Percentiles rank a stretch among this genome's conserved stretches.
These are phyloP conservation scores for Misgurnus anguillicaudatus DNA, from an alignment of 2,113 vertebrate genomes.

Conservation along the genomic window DNA sequence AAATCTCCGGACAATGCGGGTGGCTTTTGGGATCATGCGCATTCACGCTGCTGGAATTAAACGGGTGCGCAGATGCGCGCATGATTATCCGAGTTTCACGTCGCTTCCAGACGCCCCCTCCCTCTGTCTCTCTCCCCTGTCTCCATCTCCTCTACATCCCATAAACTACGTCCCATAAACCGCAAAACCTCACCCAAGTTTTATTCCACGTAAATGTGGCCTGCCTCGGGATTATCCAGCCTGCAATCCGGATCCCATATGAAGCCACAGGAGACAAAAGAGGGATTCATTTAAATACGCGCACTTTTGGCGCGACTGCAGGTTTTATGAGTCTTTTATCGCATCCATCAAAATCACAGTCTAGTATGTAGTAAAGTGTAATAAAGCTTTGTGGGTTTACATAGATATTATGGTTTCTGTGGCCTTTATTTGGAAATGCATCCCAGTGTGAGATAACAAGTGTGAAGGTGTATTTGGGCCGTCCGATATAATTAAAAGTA, in stretches of 20 bases:
- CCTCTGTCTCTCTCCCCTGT: background rate
- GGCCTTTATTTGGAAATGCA: background rate
- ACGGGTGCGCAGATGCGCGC: background rate
- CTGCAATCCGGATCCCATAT: constrained; percentile 24
- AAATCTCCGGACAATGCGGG: constrained; percentile 16
- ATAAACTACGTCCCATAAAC: constrained; percentile 7
- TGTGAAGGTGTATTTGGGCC: background rate
- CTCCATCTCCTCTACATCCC: constrained; percentile 5
- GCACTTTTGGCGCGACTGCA: background rate
- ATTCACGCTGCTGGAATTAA: background rate
- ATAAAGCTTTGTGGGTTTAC: constrained; percentile 10
- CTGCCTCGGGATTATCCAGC: constrained; percentile 20
- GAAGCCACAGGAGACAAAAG: constrained; percentile 52
- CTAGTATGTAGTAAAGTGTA: background rate
- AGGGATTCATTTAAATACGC: constrained; percentile 48
- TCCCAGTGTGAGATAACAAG: too few species aligned
- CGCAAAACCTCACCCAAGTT: constrained; percentile 18
- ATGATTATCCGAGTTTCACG: background rate
- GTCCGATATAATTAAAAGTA: background rate
- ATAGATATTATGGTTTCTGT: background rate
- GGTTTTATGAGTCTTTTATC: background rate
- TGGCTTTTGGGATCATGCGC: constrained; percentile 1
- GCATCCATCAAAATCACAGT: background rate
- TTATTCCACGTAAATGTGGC: constrained; percentile 40
- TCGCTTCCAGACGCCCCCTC: background rate